Conservation (phyloP, 2,888 invertebrate genomes). For the Spilosoma lubricipeda region DNA sequence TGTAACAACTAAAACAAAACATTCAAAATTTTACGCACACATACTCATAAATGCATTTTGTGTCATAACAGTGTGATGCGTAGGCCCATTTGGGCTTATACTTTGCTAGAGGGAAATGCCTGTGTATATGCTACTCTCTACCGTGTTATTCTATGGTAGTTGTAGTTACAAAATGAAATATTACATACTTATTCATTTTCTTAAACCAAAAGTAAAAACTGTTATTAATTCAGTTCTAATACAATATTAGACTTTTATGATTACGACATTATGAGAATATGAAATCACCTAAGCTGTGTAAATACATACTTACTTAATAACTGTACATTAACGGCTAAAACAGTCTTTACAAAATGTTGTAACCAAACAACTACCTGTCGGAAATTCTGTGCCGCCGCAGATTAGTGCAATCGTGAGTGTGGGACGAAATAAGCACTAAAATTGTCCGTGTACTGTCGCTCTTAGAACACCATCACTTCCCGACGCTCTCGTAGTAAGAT, state of each 20-base stretch:
- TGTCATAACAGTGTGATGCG: too few relatives aligned
- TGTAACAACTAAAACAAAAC: too few relatives aligned
- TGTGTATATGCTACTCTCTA: too few relatives aligned
- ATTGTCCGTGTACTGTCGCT: background rate
- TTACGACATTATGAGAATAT: background rate
- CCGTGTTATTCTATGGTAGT: too few relatives aligned
- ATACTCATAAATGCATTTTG: too few relatives aligned
- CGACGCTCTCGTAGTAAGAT: conserved; percentile 11
- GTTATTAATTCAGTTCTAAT: background rate
- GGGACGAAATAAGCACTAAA: conserved; percentile 2
- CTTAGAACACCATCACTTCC: conserved; percentile 13
- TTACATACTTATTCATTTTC: too few relatives aligned
- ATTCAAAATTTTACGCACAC: too few relatives aligned
- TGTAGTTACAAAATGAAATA: background rate
- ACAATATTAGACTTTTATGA: background rate
- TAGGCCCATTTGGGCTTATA: too few relatives aligned
- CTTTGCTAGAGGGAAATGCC: too few relatives aligned
- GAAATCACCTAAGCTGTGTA: background rate
- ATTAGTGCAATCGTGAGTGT: conserved; percentile 9
- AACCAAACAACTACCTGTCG: background rate
- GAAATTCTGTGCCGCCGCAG: background rate
- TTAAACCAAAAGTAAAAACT: background rate
- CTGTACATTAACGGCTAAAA: background rate
- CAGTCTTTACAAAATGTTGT: background rate
- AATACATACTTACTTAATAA: conserved; percentile 3